Evolutionary conservation across 2,113 vertebrate genomes (phyloP), one percentile per base, ranked within the genome.

Genomic region (Gavialis gangeticus): DNA sequence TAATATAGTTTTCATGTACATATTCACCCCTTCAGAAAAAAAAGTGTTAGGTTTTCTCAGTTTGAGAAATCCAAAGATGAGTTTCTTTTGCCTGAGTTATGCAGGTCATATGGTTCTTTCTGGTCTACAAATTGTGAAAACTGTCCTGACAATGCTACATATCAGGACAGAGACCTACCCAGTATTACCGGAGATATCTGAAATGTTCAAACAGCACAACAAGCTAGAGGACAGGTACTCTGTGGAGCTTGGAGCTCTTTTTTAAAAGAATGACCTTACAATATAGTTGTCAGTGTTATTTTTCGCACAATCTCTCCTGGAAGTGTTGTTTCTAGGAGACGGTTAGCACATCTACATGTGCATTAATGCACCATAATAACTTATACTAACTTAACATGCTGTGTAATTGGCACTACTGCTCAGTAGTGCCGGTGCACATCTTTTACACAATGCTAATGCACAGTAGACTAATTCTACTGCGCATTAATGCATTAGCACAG

Each of bases 31-130:
- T 60, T 82, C 12, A 4, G 69, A 28, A 28, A 55, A 82, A 60
- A 75, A 37, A 76, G 81, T 79, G 3, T 30, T 88, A 88, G 79
- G 73, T 91, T 81, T 79, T 89, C 63, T 88, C 83, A 73, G 82
- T 82, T 95, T 92, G 84, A 95, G 92, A 30, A 91, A 87, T 84
- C 85, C 92, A 66, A 90, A 79, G 60, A 63, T 89, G 89, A 96
- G 58, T 69, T 93, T 88, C 87, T 87, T 87, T 91, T 94, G 82
- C 59, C 55, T 90, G 54, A 75, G 95, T 92, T 34, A 76, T 76
- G 8, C 57, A 85, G 91, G 95, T 93, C 90, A 95, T 92, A 85
- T 6, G 34, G 90, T 92, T 89, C 21, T 27, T 85, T 62, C 82
- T 30, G 75, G 89, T 78, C 66, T 92, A 92, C 60, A 75, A 73